Evolutionary conservation across 1,140 invertebrate species (phyloP).

Genomic region (Ruditapes philippinarum): DNA sequence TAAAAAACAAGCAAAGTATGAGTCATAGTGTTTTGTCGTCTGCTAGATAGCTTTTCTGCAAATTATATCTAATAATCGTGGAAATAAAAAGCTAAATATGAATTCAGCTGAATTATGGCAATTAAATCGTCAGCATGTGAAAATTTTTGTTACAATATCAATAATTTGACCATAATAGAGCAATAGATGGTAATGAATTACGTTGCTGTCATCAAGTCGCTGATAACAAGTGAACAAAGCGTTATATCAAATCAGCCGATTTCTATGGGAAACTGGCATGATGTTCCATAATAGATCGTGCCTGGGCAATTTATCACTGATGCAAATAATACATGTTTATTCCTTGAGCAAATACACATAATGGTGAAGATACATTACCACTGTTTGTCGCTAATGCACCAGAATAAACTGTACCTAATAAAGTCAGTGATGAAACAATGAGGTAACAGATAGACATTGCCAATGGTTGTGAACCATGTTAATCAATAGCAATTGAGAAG

Average conservation of each 20-base stretch:
- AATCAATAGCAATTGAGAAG: constrained; percentile 20
- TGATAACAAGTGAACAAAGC: constrained; percentile 1
- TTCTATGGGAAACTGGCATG: background rate
- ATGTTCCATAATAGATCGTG: background rate
- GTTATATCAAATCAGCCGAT: constrained; percentile 2
- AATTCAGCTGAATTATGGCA: background rate
- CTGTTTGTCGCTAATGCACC: background rate
- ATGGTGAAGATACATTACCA: background rate
- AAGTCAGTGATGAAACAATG: background rate
- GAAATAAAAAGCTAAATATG: background rate
- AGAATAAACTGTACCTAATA: constrained; percentile 8
- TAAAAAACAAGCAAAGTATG: too few relatives aligned
- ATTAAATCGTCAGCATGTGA: background rate
- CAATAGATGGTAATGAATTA: background rate
- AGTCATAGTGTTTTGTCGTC: too few relatives aligned
- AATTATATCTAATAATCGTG: background rate
- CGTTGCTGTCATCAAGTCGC: background rate
- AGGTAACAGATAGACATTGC: background rate
- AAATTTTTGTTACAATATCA: background rate
- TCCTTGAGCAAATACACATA: background rate
- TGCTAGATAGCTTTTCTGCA: background rate
- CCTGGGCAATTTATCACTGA: background rate
- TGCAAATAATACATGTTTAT: constrained; percentile 2
- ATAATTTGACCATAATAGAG: background rate
- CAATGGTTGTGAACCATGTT: background rate